Conservation (phyloP, 2,113 vertebrate species). For the Peromyscus polionotus region DNA sequence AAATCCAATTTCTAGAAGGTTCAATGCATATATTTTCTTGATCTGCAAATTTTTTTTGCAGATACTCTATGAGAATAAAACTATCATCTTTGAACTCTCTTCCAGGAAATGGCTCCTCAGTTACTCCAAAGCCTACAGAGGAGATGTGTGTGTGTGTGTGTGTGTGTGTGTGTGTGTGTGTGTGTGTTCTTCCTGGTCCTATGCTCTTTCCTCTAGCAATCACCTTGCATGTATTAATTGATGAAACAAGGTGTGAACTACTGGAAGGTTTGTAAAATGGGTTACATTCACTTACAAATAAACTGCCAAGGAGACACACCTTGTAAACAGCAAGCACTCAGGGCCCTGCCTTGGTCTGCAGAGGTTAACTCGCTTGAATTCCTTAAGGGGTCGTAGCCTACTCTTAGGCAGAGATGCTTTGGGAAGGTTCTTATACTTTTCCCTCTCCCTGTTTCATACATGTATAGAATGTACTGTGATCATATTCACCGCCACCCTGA, state of each 20-base stretch:
- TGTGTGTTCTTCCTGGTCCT: no score
- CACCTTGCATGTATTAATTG: background rate
- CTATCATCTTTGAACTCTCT: background rate
- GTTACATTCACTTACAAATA: background rate
- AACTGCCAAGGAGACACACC: background rate
- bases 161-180: no score
- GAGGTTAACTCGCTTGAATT: background rate
- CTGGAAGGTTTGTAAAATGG: background rate
- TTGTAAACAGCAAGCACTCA: background rate
- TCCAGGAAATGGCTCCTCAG: background rate
- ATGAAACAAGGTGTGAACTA: background rate
- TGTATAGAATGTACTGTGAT: background rate
- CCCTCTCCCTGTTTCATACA: background rate
- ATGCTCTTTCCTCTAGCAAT: background rate
- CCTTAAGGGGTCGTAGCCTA: background rate
- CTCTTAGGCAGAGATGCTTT: background rate
- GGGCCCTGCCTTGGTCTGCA: background rate
- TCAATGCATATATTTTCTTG: slow-evolving; percentile 30
- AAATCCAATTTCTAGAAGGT: slow-evolving; percentile 27
- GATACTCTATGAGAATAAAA: slow-evolving; percentile 28
- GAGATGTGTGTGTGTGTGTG: background rate
- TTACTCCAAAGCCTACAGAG: background rate
- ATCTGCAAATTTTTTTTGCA: slow-evolving; percentile 23
- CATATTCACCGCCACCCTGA: no score
- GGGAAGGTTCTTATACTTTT: background rate